phyloP scores from a whole-genome alignment of 2,888 invertebrate species.

The Urechis unicinctus region DNA sequence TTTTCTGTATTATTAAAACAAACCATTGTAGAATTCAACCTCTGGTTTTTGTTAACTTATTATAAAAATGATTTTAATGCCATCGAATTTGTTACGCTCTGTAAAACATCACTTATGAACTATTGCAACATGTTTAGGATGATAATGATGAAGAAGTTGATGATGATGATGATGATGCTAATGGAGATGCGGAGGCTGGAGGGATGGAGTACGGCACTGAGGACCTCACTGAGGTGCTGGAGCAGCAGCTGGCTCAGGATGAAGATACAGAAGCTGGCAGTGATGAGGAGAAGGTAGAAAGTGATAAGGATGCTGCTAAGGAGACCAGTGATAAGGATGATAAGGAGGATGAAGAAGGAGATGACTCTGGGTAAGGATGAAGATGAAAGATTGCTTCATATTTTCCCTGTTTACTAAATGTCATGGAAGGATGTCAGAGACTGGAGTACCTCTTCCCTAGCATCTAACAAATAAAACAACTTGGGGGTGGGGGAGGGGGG shows the following conservation, averaged over 20 bases:
- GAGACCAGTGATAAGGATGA: constrained; percentile 2
- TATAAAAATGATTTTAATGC: too few species aligned
- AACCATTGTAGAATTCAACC: too few species aligned
- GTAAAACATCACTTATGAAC: too few species aligned
- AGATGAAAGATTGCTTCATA: too few species aligned
- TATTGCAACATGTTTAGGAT: constrained; percentile 30
- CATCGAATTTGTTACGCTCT: too few species aligned
- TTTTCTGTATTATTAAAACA: too few species aligned
- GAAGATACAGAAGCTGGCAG: constrained; percentile 1
- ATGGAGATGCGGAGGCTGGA: neutral
- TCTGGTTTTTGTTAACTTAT: too few species aligned
- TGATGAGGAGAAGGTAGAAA: constrained; percentile 3
- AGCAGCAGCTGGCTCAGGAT: neutral
- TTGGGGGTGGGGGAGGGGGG: too few species aligned
- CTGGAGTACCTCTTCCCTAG: neutral
- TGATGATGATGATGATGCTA: neutral
- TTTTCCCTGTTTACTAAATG: neutral
- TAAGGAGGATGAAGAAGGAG: neutral
- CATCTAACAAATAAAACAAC: too few species aligned
- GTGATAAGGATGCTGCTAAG: constrained; percentile 1
- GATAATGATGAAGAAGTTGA: neutral
- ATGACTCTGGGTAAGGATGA: neutral
- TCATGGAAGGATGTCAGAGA: neutral
- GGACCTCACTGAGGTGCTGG: neutral
- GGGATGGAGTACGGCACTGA: neutral